Evolutionary conservation across 2,113 vertebrate species (phyloP), one percentile per base, ranked within the genome.

Genomic region (Vicugna pacos): DNA sequence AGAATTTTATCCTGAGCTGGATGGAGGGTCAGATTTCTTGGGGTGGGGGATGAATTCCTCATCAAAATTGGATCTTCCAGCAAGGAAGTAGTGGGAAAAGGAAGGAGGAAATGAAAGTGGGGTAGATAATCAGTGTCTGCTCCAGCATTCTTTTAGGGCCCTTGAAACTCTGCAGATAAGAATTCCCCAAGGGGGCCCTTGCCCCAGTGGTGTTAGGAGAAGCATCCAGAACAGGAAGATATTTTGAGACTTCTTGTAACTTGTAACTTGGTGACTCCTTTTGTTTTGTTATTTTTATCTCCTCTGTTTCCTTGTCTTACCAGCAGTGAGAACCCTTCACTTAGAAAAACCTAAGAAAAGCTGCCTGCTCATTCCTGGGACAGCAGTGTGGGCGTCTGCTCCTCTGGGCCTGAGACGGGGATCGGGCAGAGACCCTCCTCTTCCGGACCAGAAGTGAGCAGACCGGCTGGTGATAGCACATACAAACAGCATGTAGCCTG

Each of bases 221-320:
- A 32, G 19, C 16, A 77, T 13, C 70, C 70, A 64, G 72, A 91
- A 30, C 48, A 93, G 56, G 60, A 91, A 83, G 72, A 42, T 94
- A 97, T 96, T 95, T 96, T 85, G 77, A 81, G 95, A 82, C 42
- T 58, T 93, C 70, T 91, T 62, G n/a, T 89, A 95, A 97, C 70
- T 91, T 62, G n/a, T 89, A 95, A 97, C 70, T 96, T 83, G 81
- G 89, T 82, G 72, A 84, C 54, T 91, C 64, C 89, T 94, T 97
- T 94, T 89, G 91, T 91, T 96, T 97, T 84, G 80, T 95, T 97
- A 96, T 96, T 97, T 76, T 97, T 97, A 94, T 98, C 97, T 97
- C 94, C 81, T 91, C 94, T 96, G 76, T 97, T 91, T 96, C 72
- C 96, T 95, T 97, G 95, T 96, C 94, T 94, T 89, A 54, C 65